Conservation (phyloP, 1,140 invertebrate species). For the Aphelenchoides avenae region DNA sequence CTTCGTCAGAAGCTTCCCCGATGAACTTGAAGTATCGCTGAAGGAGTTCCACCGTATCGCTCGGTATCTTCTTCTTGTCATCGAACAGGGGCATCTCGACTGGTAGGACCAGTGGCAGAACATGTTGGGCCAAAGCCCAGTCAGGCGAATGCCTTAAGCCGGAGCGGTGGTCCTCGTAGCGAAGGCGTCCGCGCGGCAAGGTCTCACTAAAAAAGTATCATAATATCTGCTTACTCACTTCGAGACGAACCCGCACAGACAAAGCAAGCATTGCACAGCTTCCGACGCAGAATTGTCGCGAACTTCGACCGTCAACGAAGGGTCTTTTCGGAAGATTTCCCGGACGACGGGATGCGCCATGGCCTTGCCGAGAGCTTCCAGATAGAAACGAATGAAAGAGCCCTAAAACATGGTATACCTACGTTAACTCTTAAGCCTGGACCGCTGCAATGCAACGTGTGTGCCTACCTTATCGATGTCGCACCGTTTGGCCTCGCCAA, state of each 20-base stretch:
- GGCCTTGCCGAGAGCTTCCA: conserved; percentile 14
- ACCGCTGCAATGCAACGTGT: no score
- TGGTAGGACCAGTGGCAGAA: conserved; percentile 24
- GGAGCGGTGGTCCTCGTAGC: conserved; percentile 21
- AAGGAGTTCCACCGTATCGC: conserved; percentile 17
- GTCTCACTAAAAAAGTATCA: neutral
- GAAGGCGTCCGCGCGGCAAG: conserved; percentile 7
- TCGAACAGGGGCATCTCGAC: conserved; percentile 13
- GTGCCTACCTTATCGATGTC: no score
- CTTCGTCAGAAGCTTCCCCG: no score
- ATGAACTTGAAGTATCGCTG: conserved; percentile 14
- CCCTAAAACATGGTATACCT: conserved; percentile 19
- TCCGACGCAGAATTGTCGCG: conserved; percentile 12
- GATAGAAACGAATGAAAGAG: conserved; percentile 20
- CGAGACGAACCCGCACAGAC: conserved; percentile 8
- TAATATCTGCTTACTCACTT: neutral
- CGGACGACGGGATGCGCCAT: conserved; percentile 23
- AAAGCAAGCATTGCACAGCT: conserved; percentile 18
- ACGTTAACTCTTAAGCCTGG: conserved; percentile 19
- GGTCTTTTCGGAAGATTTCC: neutral
- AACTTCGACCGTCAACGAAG: neutral
- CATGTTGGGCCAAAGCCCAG: conserved; percentile 18
- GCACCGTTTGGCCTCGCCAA: conserved; percentile 16
- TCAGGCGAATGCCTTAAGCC: conserved; percentile 19
- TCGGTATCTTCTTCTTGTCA: conserved; percentile 16